Evolutionary conservation across 2,113 vertebrate species (phyloP), one percentile per base, ranked within the genome.

Genomic region (Eulemur macaco): DNA sequence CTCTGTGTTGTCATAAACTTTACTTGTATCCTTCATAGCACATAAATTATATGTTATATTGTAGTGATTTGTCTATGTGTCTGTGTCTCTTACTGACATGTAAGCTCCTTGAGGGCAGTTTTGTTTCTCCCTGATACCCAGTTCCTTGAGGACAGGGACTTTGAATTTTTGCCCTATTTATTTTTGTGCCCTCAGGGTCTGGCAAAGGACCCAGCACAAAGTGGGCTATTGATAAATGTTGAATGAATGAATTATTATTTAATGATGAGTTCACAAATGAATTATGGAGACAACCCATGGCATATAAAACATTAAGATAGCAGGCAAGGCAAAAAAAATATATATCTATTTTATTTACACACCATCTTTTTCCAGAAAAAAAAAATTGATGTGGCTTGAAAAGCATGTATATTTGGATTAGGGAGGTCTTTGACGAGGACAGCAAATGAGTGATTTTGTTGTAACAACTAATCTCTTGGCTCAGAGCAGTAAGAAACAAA

Each of bases 401-500:
- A 96, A 82, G 91, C 34, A 80, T 8, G 15, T 71, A 45, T 81
- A 82, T 60, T 90, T 96, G 64, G 27, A 83, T 82, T 68, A 77
- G 14, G 83, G 52, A 84, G n/a, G 20, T 29, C 66, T 83, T 64
- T 89, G 52, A 66, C 89, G 37, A 95, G 47, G 45, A 87, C 13
- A 94, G n/a, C 34, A 93, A 95, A 45, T 56, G 50, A 91, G 31
- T 74, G 27, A 91, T 78, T 89, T 80, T 95, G 34, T 78, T 80
- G 50, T n/a, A 83, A 83, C 25, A 74, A 69, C 15, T 66, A 66
- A 93, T 81, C 31, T 88, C 54, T 58, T 86, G 68, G 37, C 86
- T 96, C 68, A 90, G 39, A 94, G 63, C 31, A 95, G 56, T 58
- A 91, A 77, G 71, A 95, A 82, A 94, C 80, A 88, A 94, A 77